Conservation (phyloP, 2,113 vertebrate species). For the Nematolebias whitei region DNA sequence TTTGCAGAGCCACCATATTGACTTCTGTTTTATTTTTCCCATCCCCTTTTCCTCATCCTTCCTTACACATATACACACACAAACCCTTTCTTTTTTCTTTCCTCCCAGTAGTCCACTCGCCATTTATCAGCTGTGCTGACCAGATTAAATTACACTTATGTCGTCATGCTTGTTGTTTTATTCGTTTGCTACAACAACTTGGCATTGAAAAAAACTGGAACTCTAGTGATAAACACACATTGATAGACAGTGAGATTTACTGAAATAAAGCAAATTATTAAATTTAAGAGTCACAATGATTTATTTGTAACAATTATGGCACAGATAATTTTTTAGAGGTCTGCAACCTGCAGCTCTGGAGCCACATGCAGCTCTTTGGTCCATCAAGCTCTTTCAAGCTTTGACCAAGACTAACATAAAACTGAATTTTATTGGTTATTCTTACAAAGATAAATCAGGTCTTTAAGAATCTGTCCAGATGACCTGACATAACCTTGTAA, state of each 20-base stretch:
- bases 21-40: slow-evolving; percentile 73
- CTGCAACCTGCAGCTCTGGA: no score
- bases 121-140: slow-evolving; percentile 80
- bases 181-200: slow-evolving; percentile 72
- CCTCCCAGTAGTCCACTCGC: slow-evolving; percentile 77
- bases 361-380: no score
- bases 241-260: slow-evolving; percentile 11
- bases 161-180: slow-evolving; percentile 75
- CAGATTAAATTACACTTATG: slow-evolving; percentile 84
- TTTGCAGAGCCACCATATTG: slow-evolving; percentile 84
- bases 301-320: background rate
- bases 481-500: no score
- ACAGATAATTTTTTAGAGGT: background rate
- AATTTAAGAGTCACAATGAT: background rate
- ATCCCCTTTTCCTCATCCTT: slow-evolving; percentile 4
- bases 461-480: no score
- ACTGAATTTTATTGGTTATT: no score
- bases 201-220: slow-evolving; percentile 70
- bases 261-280: slow-evolving; percentile 18
- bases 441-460: no score
- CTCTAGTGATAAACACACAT: slow-evolving; percentile 44
- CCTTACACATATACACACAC: slow-evolving; percentile 13
- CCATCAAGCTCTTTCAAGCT: no score
- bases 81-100: slow-evolving; percentile 50
- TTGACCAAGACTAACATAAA: no score